A percentile compares a stretch with the other conserved stretches of the same genome.
phyloP scores from a whole-genome alignment of 2,888 invertebrate genomes.

The Drosophila sordidapex region DNA sequence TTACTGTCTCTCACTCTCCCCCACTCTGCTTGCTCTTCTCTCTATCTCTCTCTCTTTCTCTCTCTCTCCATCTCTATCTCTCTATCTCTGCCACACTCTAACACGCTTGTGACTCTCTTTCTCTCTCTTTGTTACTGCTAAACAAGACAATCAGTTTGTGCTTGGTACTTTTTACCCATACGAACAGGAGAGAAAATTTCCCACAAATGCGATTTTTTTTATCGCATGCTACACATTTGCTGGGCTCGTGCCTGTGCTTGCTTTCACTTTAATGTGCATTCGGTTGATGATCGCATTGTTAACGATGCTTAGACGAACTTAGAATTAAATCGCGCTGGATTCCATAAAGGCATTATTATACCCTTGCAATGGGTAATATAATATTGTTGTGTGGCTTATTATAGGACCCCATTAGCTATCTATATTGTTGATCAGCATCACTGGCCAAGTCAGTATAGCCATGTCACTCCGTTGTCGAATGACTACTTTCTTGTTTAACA shows the following conservation, averaged over 20 bases:
- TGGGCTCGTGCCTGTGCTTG: neutral
- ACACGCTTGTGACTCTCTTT: neutral
- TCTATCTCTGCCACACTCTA: neutral
- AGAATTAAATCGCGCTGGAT: neutral
- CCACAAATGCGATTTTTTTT: constrained; percentile 19
- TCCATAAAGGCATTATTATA: neutral
- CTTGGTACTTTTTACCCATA: constrained; percentile 42
- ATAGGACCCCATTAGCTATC: neutral
- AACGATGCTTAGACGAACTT: neutral
- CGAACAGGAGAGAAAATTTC: constrained; percentile 40
- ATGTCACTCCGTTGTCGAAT: neutral
- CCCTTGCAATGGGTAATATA: no score
- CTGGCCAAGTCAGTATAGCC: neutral
- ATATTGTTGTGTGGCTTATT: neutral
- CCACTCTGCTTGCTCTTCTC: neutral
- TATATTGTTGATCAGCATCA: neutral
- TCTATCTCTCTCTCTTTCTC: neutral
- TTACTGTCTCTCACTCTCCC: neutral
- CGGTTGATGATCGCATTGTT: constrained; percentile 8
- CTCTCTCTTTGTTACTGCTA: neutral
- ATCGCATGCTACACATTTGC: constrained; percentile 40
- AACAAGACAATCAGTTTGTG: constrained; percentile 32
- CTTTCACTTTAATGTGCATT: neutral
- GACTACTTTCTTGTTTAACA: neutral
- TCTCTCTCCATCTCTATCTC: neutral